A percentile compares a stretch with the other conserved stretches of the same genome.
phyloP scores from a whole-genome alignment of 2,113 vertebrate genomes.

The Meleagris gallopavo region DNA sequence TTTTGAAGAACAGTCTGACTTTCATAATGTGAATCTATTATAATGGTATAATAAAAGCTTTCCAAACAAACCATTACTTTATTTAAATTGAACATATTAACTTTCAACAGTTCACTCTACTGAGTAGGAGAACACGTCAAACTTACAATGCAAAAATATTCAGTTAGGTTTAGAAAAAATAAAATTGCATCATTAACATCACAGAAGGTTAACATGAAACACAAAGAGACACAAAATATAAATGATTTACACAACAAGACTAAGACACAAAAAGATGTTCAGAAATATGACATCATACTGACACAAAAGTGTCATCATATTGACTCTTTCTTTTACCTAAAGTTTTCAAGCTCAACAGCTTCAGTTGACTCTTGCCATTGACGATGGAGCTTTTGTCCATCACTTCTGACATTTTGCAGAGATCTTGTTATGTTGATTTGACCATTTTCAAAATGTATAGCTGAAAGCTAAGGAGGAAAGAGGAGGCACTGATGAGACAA shows the following conservation, averaged over 20 bases:
- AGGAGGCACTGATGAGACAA: background rate
- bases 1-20: background rate
- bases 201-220: background rate
- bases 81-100: background rate
- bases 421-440: conserved; percentile 66
- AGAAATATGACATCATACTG: background rate
- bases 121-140: background rate
- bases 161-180: background rate
- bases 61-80: background rate
- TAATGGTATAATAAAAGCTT: background rate
- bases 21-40: background rate
- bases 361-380: conserved; percentile 77
- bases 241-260: background rate
- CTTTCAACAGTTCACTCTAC: background rate
- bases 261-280: background rate
- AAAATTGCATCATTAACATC: background rate
- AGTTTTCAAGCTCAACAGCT: conserved; percentile 86
- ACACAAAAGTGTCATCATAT: background rate
- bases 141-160: background rate
- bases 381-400: conserved; percentile 41
- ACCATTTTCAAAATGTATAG: conserved; percentile 72
- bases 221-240: background rate
- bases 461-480: conserved; percentile 77
- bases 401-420: conserved; percentile 48
- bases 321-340: conserved; percentile 79